These are phyloP conservation scores for Accipiter cooperii DNA, from an alignment of 2,113 vertebrate species.

Conservation along the genomic window DNA sequence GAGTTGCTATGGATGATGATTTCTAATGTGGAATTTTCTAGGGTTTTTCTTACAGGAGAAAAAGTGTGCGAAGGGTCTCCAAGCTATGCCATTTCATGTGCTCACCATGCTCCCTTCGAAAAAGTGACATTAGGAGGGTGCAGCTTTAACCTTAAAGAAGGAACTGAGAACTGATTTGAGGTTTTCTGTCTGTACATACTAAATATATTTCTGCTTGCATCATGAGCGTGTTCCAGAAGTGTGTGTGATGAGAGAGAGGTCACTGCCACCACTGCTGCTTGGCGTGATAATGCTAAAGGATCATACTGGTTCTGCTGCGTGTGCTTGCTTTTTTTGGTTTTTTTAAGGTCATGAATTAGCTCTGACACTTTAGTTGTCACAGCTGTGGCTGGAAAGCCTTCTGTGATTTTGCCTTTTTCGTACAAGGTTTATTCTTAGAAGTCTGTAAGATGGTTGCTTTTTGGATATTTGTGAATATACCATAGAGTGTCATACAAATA, in stretches of 20 bases:
- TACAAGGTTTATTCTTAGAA: neutral
- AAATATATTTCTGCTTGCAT: constrained; percentile 34
- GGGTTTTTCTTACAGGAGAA: neutral
- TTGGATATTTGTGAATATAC: neutral
- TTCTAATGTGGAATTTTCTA: neutral
- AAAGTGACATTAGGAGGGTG: neutral
- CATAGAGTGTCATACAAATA: neutral
- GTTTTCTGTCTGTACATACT: constrained; percentile 36
- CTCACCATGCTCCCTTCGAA: rapidly evolving
- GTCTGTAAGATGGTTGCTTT: neutral
- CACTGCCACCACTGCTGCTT: neutral
- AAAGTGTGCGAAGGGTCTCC: neutral
- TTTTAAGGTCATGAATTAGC: neutral
- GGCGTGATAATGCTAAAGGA: neutral
- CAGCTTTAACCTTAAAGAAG: neutral
- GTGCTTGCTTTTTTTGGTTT: neutral
- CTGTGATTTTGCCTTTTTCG: neutral
- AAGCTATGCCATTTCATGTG: neutral
- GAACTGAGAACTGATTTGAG: constrained; percentile 40
- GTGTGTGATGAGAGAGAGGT: neutral
- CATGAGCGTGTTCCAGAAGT: neutral
- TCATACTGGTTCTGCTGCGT: neutral
- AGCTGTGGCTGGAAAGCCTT: neutral
- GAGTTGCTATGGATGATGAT: neutral
- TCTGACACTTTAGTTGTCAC: neutral